These are phyloP conservation scores for Etheostoma perlongum DNA, from an alignment of 2,797 vertebrate species.

Conservation along the genomic window DNA sequence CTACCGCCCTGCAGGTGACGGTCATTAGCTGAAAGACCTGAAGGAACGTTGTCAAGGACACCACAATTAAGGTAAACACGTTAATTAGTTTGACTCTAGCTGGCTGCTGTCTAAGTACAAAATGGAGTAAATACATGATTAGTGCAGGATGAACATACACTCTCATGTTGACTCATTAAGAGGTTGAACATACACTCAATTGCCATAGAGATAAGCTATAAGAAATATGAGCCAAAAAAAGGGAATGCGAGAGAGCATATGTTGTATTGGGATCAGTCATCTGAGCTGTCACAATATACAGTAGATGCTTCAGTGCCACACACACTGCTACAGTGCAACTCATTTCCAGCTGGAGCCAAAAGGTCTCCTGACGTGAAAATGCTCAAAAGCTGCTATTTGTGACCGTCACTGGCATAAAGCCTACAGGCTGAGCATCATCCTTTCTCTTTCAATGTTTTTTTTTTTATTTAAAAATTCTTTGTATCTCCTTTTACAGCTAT, in stretches of 20 bases:
- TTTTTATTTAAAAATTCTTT: too few species aligned
- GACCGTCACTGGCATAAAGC: slow-evolving; percentile 40
- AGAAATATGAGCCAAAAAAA: background rate
- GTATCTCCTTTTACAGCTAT: too few species aligned
- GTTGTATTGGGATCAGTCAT: slow-evolving; percentile 35
- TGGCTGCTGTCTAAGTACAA: slow-evolving; percentile 16
- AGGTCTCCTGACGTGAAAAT: slow-evolving; percentile 34
- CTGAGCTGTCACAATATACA: slow-evolving; percentile 52
- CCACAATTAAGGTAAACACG: slow-evolving; percentile 39
- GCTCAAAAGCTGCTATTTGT: slow-evolving; percentile 43
- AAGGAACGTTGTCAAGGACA: slow-evolving; percentile 44
- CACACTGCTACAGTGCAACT: slow-evolving; percentile 20
- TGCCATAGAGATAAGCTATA: slow-evolving; percentile 2
- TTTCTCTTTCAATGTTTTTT: background rate
- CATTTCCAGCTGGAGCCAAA: slow-evolving; percentile 25
- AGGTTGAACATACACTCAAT: slow-evolving; percentile 38
- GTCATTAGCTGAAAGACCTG: slow-evolving; percentile 52
- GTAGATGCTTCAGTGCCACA: slow-evolving; percentile 37
- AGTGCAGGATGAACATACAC: background rate
- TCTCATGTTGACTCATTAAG: slow-evolving; percentile 23
- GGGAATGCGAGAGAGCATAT: background rate
- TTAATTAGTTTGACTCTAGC: slow-evolving; percentile 39
- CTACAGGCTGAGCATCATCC: slow-evolving; percentile 13
- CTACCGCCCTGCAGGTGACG: slow-evolving; percentile 60
- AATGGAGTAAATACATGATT: slow-evolving; percentile 29